Conservation (phyloP, 2,113 vertebrate species). For the Notothenia coriiceps region DNA sequence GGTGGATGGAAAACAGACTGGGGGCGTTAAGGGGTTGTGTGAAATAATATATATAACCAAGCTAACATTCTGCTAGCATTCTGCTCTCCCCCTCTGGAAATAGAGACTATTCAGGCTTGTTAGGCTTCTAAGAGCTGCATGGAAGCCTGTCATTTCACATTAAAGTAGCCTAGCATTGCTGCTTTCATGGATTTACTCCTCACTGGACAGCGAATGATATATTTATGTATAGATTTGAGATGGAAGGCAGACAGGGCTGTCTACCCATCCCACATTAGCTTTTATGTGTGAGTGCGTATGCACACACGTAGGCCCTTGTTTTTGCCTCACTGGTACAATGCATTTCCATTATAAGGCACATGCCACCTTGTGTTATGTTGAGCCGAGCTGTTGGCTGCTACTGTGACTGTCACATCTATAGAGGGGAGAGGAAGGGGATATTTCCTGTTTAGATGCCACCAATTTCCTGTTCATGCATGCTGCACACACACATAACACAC, state of each 20-base stretch:
- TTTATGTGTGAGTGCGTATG: conserved; percentile 21
- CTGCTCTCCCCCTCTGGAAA: conserved; percentile 49
- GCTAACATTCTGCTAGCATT: conserved; percentile 42
- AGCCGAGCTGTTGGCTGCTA: conserved; percentile 59
- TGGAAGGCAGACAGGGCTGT: conserved; percentile 58
- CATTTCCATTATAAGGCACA: conserved; percentile 73
- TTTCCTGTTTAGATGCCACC: conserved; percentile 76
- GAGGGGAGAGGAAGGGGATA: conserved; percentile 62
- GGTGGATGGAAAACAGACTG: conserved; percentile 16
- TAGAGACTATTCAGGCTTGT: conserved; percentile 56
- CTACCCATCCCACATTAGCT: conserved; percentile 53
- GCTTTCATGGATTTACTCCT: conserved; percentile 66
- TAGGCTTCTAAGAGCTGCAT: conserved; percentile 58
- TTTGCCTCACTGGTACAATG: conserved; percentile 59
- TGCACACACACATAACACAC: conserved; percentile 16
- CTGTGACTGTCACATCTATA: conserved; percentile 72
- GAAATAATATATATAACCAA: conserved; percentile 31
- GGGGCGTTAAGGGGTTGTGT: conserved; percentile 36
- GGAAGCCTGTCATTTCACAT: conserved; percentile 77
- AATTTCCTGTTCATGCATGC: conserved; percentile 71
- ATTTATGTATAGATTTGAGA: conserved; percentile 72
- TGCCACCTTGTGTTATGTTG: conserved; percentile 66
- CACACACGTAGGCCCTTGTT: conserved; percentile 26
- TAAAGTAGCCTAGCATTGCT: conserved; percentile 62
- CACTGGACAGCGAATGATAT: conserved; percentile 65